phyloP scores from a whole-genome alignment of 2,888 invertebrate species.

The Eremobia ochroleuca region DNA sequence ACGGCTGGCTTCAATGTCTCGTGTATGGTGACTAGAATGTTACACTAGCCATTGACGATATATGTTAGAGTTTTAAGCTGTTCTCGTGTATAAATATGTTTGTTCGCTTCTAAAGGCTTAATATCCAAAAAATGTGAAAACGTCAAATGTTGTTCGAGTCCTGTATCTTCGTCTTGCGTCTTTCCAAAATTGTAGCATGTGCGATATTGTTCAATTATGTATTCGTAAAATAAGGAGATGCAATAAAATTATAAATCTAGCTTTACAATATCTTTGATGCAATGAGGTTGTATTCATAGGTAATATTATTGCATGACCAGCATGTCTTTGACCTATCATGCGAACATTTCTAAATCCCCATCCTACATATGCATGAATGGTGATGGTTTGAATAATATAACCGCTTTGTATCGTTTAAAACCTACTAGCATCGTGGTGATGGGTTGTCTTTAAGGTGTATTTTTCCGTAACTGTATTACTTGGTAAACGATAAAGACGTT shows the following conservation, averaged over 20 bases:
- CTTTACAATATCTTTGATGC: background rate
- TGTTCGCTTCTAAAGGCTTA: conserved; percentile 57
- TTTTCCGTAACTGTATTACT: conserved; percentile 3
- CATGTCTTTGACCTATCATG: conserved; percentile 53
- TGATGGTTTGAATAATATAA: conserved; percentile 55
- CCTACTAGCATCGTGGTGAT: conserved; percentile 67
- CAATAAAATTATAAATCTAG: background rate
- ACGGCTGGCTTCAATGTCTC: conserved; percentile 63
- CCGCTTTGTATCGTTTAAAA: conserved; percentile 51
- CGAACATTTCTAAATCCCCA: conserved; percentile 40
- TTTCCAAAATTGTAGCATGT: conserved; percentile 57
- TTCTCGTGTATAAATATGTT: conserved; percentile 44
- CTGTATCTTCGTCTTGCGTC: conserved; percentile 17
- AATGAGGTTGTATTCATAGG: conserved; percentile 29
- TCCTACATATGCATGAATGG: conserved; percentile 60
- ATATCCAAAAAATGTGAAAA: conserved; percentile 29
- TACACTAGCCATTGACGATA: conserved; percentile 28
- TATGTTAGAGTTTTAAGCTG: conserved; percentile 25
- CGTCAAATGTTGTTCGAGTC: conserved; percentile 18
- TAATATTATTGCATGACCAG: conserved; percentile 57
- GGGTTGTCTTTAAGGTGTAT: conserved; percentile 48
- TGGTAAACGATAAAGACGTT: conserved; percentile 11
- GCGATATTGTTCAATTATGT: conserved; percentile 6
- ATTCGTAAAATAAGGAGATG: background rate
- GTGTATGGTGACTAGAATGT: conserved; percentile 57